These are phyloP conservation scores for Brachionus koreanus DNA, from an alignment of 1,140 invertebrate genomes.

Conservation along the genomic window DNA sequence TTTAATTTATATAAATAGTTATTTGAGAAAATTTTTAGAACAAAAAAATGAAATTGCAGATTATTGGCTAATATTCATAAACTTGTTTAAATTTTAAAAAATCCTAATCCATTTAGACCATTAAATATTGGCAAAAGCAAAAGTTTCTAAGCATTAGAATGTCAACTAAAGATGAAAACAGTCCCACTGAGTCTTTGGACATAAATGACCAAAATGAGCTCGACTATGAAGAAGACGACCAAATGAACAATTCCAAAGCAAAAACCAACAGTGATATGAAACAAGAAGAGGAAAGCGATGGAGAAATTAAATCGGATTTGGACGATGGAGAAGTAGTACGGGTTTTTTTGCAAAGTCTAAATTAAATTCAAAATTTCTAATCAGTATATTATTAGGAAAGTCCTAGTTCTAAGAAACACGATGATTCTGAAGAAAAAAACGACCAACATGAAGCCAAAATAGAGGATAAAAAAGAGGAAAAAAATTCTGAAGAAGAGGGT, in stretches of 20 bases:
- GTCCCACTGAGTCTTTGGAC: background rate
- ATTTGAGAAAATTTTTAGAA: background rate
- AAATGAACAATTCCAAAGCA: background rate
- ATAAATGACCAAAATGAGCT: conserved; percentile 34
- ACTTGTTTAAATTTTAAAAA: background rate
- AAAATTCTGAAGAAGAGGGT: background rate
- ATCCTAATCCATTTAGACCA: background rate
- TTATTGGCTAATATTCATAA: background rate
- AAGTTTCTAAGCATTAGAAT: background rate
- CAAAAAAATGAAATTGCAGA: conserved; percentile 28
- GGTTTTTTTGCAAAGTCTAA: background rate
- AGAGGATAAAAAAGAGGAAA: background rate
- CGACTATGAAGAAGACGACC: conserved; percentile 41
- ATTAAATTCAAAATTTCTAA: background rate
- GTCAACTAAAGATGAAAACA: background rate
- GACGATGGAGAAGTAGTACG: conserved; percentile 39
- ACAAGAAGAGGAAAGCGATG: conserved; percentile 21
- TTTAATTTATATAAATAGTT: no score
- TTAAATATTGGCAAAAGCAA: background rate
- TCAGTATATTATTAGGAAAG: background rate
- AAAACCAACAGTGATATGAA: background rate
- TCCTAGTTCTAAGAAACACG: background rate
- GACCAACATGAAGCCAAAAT: background rate
- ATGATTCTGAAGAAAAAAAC: background rate
- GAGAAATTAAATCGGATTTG: conserved; percentile 23